phyloP scores from a whole-genome alignment of 2,797 vertebrate species.

The Rhinogobio ventralis region DNA sequence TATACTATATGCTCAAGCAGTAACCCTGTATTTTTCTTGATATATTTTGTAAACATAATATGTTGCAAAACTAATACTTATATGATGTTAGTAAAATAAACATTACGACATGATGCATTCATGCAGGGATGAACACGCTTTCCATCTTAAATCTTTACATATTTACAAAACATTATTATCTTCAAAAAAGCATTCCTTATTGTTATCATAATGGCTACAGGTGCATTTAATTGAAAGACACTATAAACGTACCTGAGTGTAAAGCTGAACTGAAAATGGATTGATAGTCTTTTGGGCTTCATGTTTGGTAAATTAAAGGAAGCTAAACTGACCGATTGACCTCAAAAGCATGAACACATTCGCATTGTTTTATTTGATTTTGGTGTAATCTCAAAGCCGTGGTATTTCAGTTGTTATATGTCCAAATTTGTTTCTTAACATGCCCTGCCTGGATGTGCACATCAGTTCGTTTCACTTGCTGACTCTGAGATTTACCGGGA shows the following conservation, averaged over 20 bases:
- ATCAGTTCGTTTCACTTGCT: slow-evolving; percentile 22
- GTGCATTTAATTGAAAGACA: slow-evolving; percentile 41
- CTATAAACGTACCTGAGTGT: slow-evolving; percentile 6
- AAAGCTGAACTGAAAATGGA: slow-evolving; percentile 18
- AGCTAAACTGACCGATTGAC: not conserved
- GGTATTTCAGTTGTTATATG: not conserved
- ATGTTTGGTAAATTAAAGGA: not conserved
- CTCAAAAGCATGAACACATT: slow-evolving; percentile 14
- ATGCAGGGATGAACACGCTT: slow-evolving; percentile 33
- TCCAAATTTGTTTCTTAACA: slow-evolving; percentile 14
- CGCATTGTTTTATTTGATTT: not conserved
- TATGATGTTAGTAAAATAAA: slow-evolving; percentile 41
- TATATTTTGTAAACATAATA: slow-evolving; percentile 92
- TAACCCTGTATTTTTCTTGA: slow-evolving; percentile 97
- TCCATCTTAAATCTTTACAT: slow-evolving; percentile 21
- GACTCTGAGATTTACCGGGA: slow-evolving; percentile 27
- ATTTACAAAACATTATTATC: slow-evolving; percentile 46
- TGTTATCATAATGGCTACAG: slow-evolving; percentile 47
- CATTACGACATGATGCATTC: slow-evolving; percentile 15
- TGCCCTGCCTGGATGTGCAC: slow-evolving; percentile 21
- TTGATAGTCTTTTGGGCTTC: not conserved
- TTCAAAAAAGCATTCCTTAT: slow-evolving; percentile 77
- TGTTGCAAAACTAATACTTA: slow-evolving; percentile 72
- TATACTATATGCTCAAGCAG: slow-evolving; percentile 87
- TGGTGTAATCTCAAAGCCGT: slow-evolving; percentile 20